These are phyloP conservation scores for Chrysogorgia sp. DNA, from an alignment of 92 coral and sea anemone species.

Conservation along the genomic window DNA sequence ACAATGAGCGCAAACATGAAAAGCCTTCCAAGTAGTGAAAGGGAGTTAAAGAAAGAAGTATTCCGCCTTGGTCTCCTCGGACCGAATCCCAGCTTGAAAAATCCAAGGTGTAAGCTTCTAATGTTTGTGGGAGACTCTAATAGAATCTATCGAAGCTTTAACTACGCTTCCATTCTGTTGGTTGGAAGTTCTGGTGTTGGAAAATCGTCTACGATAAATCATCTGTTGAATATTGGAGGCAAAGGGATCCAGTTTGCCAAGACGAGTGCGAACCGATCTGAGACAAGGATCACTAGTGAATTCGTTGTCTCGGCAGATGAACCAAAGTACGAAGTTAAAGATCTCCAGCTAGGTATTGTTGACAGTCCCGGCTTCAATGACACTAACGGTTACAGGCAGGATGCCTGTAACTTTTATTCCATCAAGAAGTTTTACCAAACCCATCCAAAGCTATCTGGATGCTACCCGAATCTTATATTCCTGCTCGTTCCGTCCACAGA, in stretches of 20 bases:
- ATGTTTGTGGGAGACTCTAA: too few species aligned
- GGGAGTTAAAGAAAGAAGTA: too few species aligned
- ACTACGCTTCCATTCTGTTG: not conserved
- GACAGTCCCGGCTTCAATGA: conserved; percentile 1
- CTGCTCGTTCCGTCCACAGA: not conserved
- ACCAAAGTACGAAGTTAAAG: not conserved
- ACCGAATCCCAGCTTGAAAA: too few species aligned
- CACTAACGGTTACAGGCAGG: not conserved
- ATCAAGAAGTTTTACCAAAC: not conserved
- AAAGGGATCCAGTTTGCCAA: not conserved
- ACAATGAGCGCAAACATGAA: too few species aligned
- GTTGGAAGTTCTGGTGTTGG: conserved; percentile 9
- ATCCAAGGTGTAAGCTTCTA: too few species aligned
- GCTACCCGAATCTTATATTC: not conserved
- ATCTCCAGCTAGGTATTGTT: not conserved
- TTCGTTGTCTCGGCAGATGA: not conserved
- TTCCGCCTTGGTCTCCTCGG: too few species aligned
- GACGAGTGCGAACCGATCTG: not conserved
- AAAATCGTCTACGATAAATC: not conserved
- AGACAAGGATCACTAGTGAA: not conserved
- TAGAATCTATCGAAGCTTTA: too few species aligned
- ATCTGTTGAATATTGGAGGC: not conserved
- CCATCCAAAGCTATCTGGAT: not conserved
- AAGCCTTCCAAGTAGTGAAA: too few species aligned
- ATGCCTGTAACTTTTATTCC: not conserved